Percentiles rank a stretch among this genome's conserved stretches.
Evolutionary conservation across 2,797 vertebrate species (phyloP).

Genomic region (Myotis daubentonii): DNA sequence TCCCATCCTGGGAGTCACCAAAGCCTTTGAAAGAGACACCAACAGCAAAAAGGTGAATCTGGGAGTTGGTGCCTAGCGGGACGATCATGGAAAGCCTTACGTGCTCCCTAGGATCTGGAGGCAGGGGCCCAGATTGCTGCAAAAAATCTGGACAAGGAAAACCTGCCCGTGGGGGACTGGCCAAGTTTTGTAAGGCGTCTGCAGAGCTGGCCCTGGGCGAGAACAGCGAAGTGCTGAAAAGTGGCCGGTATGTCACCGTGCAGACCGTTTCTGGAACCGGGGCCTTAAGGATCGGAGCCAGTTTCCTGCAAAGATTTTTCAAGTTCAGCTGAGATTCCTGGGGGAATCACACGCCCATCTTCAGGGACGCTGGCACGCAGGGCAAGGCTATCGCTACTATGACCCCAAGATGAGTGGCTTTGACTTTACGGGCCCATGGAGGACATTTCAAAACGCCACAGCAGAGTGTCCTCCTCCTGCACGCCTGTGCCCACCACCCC

Average conservation of each 20-base stretch:
- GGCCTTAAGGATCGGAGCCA: constrained; percentile 94
- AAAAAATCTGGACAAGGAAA: constrained; percentile 97
- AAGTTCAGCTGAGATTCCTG: constrained; percentile 91
- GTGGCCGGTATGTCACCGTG: constrained; percentile 93
- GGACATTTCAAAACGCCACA: constrained; percentile 97
- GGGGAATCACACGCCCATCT: constrained; percentile 99
- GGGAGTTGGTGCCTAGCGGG: too few species aligned
- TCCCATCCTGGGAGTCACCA: too few species aligned
- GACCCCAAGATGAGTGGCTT: constrained; percentile 96
- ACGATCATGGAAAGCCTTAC: too few species aligned
- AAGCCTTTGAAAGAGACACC: too few species aligned
- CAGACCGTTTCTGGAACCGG: constrained; percentile 98
- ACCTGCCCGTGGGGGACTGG: constrained; percentile 94
- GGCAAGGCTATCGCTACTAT: constrained; percentile 94
- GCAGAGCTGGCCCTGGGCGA: constrained; percentile 93
- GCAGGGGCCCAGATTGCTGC: constrained; percentile 93
- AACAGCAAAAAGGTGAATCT: too few species aligned
- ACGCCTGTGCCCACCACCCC: constrained; percentile 98
- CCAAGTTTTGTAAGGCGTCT: constrained; percentile 92
- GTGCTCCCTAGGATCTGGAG: constrained; percentile 60
- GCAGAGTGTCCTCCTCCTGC: constrained; percentile 93
- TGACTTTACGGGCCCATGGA: constrained; percentile 94
- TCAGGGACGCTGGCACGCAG: constrained; percentile 95
- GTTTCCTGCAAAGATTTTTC: constrained; percentile 96
- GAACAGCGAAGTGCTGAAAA: constrained; percentile 93